Percentiles rank a stretch among this genome's conserved stretches.
Evolutionary conservation across 2,113 vertebrate genomes (phyloP).

Genomic region (Daphoenositta chrysoptera): DNA sequence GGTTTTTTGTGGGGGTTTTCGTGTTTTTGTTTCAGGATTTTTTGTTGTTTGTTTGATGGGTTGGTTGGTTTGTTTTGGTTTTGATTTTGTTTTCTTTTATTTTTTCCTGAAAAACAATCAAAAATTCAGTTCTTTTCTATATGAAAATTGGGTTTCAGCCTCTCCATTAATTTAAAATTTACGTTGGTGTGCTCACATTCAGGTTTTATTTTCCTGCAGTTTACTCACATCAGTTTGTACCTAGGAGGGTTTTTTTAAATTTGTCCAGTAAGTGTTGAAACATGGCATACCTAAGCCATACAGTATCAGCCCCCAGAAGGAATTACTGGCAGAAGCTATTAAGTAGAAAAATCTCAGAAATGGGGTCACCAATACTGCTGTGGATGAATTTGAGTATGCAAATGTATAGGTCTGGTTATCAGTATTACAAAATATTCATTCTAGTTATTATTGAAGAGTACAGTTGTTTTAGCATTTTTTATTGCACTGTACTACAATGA

Average conservation of each 20-base stretch:
- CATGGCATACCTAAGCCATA: not conserved
- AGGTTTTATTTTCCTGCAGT: not conserved
- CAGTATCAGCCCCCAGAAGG: not conserved
- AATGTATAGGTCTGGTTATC: not conserved
- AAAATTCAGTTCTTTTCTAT: not conserved
- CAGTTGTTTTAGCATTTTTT: not conserved
- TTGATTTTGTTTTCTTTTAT: not conserved
- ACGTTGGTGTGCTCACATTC: not conserved
- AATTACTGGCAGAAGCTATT: not conserved
- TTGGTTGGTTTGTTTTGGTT: not conserved
- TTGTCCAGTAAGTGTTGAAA: not conserved
- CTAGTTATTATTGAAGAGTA: not conserved
- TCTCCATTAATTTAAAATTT: not conserved
- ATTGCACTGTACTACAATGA: not conserved
- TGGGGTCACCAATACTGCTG: not conserved
- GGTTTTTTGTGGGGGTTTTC: not conserved
- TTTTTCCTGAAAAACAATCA: not conserved
- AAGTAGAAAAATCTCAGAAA: not conserved
- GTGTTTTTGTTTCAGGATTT: rapidly evolving
- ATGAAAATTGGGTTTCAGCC: not conserved
- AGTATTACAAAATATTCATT: not conserved
- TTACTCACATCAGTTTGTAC: not conserved
- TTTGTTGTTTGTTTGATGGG: not conserved
- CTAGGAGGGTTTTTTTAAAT: not conserved
- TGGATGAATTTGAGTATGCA: not conserved